A percentile compares a stretch with the other conserved stretches of the same genome.
These are phyloP conservation scores for Tetragonula carbonaria DNA, from an alignment of 2,888 invertebrate species.

Conservation along the genomic window DNA sequence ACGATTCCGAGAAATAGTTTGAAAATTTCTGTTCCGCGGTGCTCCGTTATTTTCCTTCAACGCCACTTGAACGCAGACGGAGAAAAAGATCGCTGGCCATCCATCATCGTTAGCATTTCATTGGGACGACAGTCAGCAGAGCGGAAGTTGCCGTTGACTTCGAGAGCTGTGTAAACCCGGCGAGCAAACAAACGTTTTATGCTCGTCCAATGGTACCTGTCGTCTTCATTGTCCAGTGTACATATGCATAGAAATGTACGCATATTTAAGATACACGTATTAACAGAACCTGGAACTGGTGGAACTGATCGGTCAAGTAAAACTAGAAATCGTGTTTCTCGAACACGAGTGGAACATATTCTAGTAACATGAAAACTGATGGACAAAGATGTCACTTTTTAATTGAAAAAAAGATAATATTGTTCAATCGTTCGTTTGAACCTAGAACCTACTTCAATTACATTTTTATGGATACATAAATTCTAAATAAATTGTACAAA, in stretches of 20 bases:
- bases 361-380: too few species aligned
- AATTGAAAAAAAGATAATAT: too few species aligned
- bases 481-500: too few species aligned
- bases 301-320: neutral
- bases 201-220: slow-evolving; percentile 59
- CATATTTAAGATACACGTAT: neutral
- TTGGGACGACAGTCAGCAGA: slow-evolving; percentile 72
- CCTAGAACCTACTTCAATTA: too few species aligned
- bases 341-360: too few species aligned
- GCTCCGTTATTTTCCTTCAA: slow-evolving; percentile 20
- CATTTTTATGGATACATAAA: too few species aligned
- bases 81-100: slow-evolving; percentile 63
- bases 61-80: slow-evolving; percentile 48
- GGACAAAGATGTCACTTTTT: too few species aligned
- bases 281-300: too few species aligned
- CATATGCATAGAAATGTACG: slow-evolving; percentile 20
- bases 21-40: neutral
- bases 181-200: slow-evolving; percentile 76
- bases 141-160: slow-evolving; percentile 70
- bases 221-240: slow-evolving; percentile 38
- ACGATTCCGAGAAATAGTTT: slow-evolving; percentile 6
- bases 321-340: too few species aligned
- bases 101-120: slow-evolving; percentile 80
- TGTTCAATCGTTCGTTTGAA: too few species aligned
- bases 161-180: slow-evolving; percentile 76